Conservation (phyloP, 1,140 invertebrate species). For the Lepidotrigona ventralis region DNA sequence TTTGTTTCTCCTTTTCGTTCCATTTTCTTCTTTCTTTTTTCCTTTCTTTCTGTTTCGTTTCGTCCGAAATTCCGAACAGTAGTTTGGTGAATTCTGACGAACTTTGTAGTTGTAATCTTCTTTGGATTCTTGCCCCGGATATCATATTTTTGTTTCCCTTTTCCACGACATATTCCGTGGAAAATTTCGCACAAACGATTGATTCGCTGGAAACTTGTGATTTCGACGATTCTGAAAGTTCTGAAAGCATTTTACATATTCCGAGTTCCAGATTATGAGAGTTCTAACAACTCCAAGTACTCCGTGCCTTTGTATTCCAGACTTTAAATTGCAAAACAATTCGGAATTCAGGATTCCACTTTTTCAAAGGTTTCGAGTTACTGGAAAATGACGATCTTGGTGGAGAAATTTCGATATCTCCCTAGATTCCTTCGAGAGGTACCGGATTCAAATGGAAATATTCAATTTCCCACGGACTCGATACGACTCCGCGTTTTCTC, state of each 20-base stretch:
- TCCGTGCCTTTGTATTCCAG: no score
- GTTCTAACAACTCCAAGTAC: not conserved
- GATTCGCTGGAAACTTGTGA: not conserved
- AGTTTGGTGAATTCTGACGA: not conserved
- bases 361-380: fast-evolving
- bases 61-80: not conserved
- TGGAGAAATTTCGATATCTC: no score
- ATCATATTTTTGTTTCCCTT: not conserved
- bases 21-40: no score
- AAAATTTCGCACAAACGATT: not conserved
- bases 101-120: not conserved
- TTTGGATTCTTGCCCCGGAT: no score
- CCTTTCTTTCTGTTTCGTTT: not conserved
- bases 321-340: not conserved
- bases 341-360: no score
- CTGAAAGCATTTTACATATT: no score
- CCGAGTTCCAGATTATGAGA: no score
- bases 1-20: not conserved
- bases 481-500: not conserved
- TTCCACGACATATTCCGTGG: fast-evolving
- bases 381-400: not conserved
- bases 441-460: not conserved
- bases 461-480: not conserved
- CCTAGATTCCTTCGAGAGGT: no score
- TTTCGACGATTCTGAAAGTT: no score